Conservation (phyloP, 2,113 vertebrate genomes). For the Bucco capensis region DNA sequence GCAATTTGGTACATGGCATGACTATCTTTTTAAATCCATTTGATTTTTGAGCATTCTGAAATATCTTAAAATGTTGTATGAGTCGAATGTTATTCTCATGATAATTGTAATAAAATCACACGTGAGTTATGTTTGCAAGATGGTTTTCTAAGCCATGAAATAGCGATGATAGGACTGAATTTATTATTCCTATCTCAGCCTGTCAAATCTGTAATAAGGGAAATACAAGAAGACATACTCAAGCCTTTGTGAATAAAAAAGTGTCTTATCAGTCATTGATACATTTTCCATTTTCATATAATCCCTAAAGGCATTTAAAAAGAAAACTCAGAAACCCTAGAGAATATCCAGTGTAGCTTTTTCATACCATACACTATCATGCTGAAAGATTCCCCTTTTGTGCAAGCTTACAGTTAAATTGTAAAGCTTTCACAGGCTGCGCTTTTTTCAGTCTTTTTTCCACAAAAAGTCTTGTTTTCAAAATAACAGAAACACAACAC, state of each 20-base stretch:
- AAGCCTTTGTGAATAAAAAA: neutral
- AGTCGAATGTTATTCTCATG: neutral
- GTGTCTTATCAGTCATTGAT: neutral
- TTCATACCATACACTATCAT: neutral
- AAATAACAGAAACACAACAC: neutral
- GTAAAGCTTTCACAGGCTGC: neutral
- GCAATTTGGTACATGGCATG: neutral
- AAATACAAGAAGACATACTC: neutral
- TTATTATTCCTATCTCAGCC: neutral
- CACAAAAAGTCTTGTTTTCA: neutral
- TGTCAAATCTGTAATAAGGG: neutral
- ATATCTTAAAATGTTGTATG: neutral
- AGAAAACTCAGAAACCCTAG: neutral
- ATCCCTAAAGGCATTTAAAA: neutral
- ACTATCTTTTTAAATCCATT: neutral
- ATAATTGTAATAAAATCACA: neutral
- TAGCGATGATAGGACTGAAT: neutral
- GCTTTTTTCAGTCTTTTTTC: neutral
- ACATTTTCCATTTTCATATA: neutral
- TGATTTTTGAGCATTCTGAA: neutral
- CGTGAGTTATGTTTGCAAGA: neutral
- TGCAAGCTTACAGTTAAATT: neutral
- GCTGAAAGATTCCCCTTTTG: neutral
- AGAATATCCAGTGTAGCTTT: accelerated
- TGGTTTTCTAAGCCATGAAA: neutral